Conservation (phyloP, 1,140 invertebrate genomes). For the Hirudo medicinalis region DNA sequence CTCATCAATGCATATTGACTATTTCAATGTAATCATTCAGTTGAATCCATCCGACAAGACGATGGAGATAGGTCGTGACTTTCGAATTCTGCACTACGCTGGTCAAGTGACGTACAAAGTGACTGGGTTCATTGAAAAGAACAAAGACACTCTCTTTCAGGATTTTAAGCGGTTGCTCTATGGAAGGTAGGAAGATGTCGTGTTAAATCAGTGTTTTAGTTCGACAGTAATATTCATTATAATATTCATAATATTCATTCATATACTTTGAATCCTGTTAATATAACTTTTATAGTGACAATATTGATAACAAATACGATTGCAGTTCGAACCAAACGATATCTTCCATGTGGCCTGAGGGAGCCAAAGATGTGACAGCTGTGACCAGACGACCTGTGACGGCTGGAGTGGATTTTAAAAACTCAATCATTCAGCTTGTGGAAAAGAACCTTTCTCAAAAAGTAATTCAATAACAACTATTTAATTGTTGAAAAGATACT, state of each 20-base stretch:
- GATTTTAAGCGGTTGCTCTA: constrained; percentile 84
- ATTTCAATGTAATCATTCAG: neutral
- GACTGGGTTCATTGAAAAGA: constrained; percentile 83
- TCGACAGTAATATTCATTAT: too few relatives aligned
- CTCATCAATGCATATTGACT: constrained; percentile 36
- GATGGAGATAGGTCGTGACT: constrained; percentile 87
- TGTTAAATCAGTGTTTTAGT: neutral
- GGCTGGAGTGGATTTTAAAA: constrained; percentile 82
- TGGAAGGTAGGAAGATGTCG: constrained; percentile 40
- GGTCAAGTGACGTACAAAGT: constrained; percentile 85
- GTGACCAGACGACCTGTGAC: constrained; percentile 82
- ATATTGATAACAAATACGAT: constrained; percentile 16
- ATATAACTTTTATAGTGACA: too few relatives aligned
- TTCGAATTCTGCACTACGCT: constrained; percentile 73
- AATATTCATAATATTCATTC: too few relatives aligned
- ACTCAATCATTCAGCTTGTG: constrained; percentile 78
- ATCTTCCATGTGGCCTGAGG: constrained; percentile 88
- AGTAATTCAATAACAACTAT: constrained; percentile 26
- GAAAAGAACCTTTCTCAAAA: constrained; percentile 72
- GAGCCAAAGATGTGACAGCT: constrained; percentile 71
- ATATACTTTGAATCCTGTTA: too few relatives aligned
- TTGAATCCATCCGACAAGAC: constrained; percentile 60
- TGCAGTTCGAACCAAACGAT: constrained; percentile 54
- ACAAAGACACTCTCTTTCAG: constrained; percentile 85
- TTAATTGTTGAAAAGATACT: too few relatives aligned